These are phyloP conservation scores for Corbicula japonica DNA, from an alignment of 2,888 invertebrate species.

Conservation along the genomic window DNA sequence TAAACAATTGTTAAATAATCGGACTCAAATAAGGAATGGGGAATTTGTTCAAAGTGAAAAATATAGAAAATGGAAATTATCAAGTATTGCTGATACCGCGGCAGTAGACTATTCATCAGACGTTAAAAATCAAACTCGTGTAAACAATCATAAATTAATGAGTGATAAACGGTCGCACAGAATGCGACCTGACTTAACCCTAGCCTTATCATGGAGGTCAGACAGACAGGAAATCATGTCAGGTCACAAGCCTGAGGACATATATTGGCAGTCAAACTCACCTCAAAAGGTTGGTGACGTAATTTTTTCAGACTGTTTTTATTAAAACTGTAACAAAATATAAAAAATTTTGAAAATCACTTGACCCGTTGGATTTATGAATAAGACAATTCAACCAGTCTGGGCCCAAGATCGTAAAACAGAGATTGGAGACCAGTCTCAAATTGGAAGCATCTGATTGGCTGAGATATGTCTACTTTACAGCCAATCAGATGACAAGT, in stretches of 20 bases:
- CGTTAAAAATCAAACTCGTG: neutral
- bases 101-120: neutral
- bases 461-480: no score
- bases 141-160: constrained; percentile 7
- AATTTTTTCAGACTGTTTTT: neutral
- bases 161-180: constrained; percentile 6
- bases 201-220: constrained; percentile 33
- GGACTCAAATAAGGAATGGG: neutral
- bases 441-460: no score
- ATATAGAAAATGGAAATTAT: neutral
- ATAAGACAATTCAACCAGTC: no score
- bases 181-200: constrained; percentile 55
- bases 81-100: neutral
- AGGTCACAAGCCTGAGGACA: constrained; percentile 14
- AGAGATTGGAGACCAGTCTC: no score
- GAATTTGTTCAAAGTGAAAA: neutral
- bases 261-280: neutral
- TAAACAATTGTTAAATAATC: constrained; percentile 3
- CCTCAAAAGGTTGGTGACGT: neutral
- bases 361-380: no score
- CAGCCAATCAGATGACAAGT: no score
- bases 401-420: no score
- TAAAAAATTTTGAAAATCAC: no score
- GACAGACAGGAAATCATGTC: neutral
- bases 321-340: no score